Percentiles rank a stretch among this genome's conserved stretches.
phyloP scores from a whole-genome alignment of 2,113 vertebrate genomes.

The Cryptomyrus ogoouensis region DNA sequence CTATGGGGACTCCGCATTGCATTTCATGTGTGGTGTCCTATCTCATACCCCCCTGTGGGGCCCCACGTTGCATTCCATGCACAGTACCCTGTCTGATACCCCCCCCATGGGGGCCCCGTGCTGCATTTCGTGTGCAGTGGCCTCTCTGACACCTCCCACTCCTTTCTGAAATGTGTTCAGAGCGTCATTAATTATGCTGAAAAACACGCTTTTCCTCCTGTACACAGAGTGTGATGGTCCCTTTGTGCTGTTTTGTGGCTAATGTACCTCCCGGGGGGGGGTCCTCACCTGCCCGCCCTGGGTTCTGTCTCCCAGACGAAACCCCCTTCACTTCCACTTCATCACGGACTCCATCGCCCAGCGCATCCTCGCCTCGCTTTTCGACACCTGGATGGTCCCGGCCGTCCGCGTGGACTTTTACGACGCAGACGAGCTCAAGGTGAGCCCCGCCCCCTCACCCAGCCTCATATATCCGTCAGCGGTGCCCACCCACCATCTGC shows the following conservation, averaged over 20 bases:
- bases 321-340: conserved; percentile 96
- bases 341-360: conserved; percentile 92
- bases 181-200: neutral
- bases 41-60: neutral
- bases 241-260: neutral
- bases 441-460: conserved; percentile 38
- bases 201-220: neutral
- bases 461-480: neutral
- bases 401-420: conserved; percentile 94
- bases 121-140: neutral
- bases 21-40: neutral
- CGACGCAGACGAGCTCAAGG: conserved; percentile 95
- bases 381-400: conserved; percentile 97
- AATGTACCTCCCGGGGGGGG: neutral
- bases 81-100: neutral
- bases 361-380: conserved; percentile 88
- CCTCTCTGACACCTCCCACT: neutral
- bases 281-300: neutral
- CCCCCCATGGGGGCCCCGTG: neutral
- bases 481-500: neutral
- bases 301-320: conserved; percentile 64
- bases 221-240: neutral
- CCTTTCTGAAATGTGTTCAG: neutral
- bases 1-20: neutral
- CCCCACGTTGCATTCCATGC: neutral